Conservation (phyloP, 1,140 invertebrate species). For the Bombus superbus region DNA sequence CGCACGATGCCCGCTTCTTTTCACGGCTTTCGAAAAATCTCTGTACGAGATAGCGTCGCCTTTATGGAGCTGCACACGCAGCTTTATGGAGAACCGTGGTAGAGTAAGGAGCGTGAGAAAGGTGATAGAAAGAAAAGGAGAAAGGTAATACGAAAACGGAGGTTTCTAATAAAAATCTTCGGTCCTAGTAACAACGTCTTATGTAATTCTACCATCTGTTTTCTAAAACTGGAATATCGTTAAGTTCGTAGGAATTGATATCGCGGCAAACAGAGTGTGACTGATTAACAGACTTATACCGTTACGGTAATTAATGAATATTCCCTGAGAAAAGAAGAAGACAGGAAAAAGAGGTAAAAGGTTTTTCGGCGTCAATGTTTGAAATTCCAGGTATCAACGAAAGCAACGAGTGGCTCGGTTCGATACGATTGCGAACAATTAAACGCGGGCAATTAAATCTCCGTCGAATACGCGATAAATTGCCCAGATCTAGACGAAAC, state of each 20-base stretch:
- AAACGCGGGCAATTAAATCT: slow-evolving; percentile 39
- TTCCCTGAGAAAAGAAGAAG: too few relatives aligned
- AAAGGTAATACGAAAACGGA: rapidly evolving
- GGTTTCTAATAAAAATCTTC: too few relatives aligned
- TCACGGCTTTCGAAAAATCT: background rate
- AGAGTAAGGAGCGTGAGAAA: background rate
- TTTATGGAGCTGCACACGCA: background rate
- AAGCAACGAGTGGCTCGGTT: too few relatives aligned
- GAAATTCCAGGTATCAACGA: slow-evolving; percentile 1
- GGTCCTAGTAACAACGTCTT: background rate
- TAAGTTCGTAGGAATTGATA: background rate
- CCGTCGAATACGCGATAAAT: slow-evolving; percentile 33
- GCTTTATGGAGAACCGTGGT: background rate
- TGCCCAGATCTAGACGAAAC: slow-evolving; percentile 31
- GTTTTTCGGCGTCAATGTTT: too few relatives aligned
- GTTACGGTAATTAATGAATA: slow-evolving; percentile 2
- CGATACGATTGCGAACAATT: slow-evolving; percentile 35
- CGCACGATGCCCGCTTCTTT: background rate
- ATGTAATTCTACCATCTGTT: background rate
- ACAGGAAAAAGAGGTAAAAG: background rate
- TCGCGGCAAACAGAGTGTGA: slow-evolving; percentile 23
- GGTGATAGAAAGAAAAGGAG: background rate
- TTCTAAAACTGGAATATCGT: background rate
- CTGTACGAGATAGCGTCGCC: background rate
- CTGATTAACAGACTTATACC: background rate